A percentile compares a stretch with the other conserved stretches of the same genome.
Evolutionary conservation across 2,797 vertebrate species (phyloP).

Genomic region (Squalus acanthias): DNA sequence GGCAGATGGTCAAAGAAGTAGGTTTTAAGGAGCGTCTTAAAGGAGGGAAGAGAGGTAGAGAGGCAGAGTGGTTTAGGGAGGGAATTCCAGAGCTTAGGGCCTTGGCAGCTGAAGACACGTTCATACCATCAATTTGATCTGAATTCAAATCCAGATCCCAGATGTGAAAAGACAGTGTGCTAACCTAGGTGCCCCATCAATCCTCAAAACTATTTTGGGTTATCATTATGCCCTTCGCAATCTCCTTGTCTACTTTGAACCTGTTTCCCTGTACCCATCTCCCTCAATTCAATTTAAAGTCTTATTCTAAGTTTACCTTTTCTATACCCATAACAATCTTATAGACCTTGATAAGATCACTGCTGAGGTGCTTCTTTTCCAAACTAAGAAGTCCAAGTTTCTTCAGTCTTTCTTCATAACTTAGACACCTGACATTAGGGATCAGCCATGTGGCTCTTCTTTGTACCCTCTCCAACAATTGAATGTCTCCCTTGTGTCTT

Average conservation of each 20-base stretch:
- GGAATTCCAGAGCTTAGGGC: too few species aligned
- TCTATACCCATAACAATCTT: not conserved
- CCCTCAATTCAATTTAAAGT: not conserved
- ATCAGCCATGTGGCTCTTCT: not conserved
- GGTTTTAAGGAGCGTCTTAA: not conserved
- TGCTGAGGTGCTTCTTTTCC: not conserved
- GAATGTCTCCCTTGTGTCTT: not conserved
- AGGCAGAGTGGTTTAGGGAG: not conserved
- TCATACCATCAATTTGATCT: not conserved
- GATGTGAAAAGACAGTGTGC: not conserved
- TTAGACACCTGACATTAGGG: not conserved
- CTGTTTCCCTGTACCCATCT: not conserved
- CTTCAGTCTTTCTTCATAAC: not conserved
- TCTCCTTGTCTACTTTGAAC: not conserved
- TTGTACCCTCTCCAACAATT: not conserved
- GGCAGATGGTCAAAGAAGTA: not conserved
- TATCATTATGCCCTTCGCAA: not conserved
- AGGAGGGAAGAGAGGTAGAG: not conserved
- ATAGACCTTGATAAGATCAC: not conserved
- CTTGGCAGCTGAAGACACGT: not conserved
- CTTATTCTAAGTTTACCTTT: not conserved
- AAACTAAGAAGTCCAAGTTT: not conserved
- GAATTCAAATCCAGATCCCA: not conserved
- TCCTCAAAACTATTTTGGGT: not conserved
- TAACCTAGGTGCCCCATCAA: not conserved